These are phyloP conservation scores for Paracyclopina nana DNA, from an alignment of 1,140 invertebrate species.

Conservation along the genomic window DNA sequence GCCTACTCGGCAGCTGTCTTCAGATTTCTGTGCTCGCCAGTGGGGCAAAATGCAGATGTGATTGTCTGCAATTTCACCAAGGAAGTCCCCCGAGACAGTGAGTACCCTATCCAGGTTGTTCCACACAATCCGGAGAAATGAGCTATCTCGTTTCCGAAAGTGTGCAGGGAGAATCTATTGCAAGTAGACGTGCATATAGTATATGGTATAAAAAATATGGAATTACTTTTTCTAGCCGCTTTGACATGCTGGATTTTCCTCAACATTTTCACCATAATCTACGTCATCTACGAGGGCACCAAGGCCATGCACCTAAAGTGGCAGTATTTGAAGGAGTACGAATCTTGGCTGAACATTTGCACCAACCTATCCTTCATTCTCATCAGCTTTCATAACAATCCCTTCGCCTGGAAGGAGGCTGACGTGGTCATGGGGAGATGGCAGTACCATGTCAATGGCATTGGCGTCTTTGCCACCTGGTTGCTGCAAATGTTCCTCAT, in stretches of 20 bases:
- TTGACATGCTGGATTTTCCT: constrained; percentile 13
- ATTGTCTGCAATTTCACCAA: too few species aligned
- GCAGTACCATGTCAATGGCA: constrained; percentile 62
- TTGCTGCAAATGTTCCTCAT: constrained; percentile 70
- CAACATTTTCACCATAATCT: constrained; percentile 33
- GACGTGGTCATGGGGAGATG: constrained; percentile 26
- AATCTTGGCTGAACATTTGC: constrained; percentile 64
- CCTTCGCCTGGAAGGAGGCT: neutral
- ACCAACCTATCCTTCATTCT: constrained; percentile 56
- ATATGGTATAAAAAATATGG: too few species aligned
- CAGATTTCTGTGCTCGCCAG: neutral
- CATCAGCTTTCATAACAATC: constrained; percentile 36
- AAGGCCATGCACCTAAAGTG: constrained; percentile 48
- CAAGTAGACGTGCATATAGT: too few species aligned
- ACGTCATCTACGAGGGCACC: constrained; percentile 46
- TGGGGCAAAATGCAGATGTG: neutral
- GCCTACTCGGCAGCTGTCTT: neutral
- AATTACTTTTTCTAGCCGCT: too few species aligned
- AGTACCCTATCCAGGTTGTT: too few species aligned
- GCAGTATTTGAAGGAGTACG: constrained; percentile 56
- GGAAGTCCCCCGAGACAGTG: too few species aligned
- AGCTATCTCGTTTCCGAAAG: too few species aligned
- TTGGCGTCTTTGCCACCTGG: constrained; percentile 61
- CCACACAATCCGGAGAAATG: too few species aligned
- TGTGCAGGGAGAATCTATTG: too few species aligned